Conservation (phyloP, 2,888 invertebrate genomes). For the Dicranocentrus wangi region DNA sequence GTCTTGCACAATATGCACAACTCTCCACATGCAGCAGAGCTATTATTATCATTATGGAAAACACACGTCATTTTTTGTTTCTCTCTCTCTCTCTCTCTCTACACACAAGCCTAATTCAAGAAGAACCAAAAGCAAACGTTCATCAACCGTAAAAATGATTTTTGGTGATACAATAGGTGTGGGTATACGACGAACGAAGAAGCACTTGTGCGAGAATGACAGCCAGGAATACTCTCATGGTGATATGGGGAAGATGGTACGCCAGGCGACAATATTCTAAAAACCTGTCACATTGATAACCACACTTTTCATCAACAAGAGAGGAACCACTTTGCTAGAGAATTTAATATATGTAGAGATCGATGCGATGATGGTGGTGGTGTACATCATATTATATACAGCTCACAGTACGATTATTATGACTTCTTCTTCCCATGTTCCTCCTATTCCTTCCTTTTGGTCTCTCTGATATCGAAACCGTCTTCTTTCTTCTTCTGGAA, state of each 20-base stretch:
- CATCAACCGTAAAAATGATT: slow-evolving; percentile 25
- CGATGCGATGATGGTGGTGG: too few species aligned
- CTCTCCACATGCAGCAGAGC: neutral
- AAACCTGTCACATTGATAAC: neutral
- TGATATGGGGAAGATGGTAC: too few species aligned
- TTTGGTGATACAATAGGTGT: slow-evolving; percentile 4
- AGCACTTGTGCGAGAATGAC: slow-evolving; percentile 5
- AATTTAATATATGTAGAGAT: too few species aligned
- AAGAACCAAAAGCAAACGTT: slow-evolving; percentile 8
- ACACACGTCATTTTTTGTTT: neutral
- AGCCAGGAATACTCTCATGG: neutral
- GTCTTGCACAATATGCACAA: too few species aligned
- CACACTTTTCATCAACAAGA: slow-evolving; percentile 3
- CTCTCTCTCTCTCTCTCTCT: too few species aligned
- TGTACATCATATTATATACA: too few species aligned
- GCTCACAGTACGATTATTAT: too few species aligned
- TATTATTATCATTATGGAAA: slow-evolving; percentile 15
- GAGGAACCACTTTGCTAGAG: too few species aligned
- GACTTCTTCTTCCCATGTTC: too few species aligned
- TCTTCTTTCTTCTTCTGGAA: neutral
- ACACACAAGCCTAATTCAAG: slow-evolving; percentile 4
- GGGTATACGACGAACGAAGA: neutral
- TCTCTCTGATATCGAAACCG: neutral
- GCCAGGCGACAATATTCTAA: neutral
- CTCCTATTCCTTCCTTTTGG: neutral